phyloP scores from a whole-genome alignment of 2,888 invertebrate genomes.

The Hedya salicella region DNA sequence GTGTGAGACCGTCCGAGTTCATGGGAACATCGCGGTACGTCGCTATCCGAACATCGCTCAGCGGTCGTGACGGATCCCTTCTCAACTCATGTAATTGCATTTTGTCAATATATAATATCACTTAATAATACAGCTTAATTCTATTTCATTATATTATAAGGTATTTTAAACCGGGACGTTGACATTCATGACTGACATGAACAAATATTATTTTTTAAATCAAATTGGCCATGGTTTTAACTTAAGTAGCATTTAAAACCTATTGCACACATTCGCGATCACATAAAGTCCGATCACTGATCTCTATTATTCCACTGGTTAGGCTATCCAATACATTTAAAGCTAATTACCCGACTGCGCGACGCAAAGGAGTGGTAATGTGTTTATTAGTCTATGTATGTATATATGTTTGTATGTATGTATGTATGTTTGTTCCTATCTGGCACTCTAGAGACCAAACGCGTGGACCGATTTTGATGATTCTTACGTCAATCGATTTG shows the following conservation, averaged over 20 bases:
- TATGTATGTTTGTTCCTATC: too few relatives aligned
- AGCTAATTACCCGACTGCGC: too few relatives aligned
- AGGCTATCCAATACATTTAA: not conserved
- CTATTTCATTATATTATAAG: slow-evolving; percentile 10
- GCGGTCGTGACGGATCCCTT: slow-evolving; percentile 18
- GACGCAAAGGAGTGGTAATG: too few relatives aligned
- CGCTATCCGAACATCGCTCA: slow-evolving; percentile 16
- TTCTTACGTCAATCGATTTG: too few relatives aligned
- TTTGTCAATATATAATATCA: slow-evolving; percentile 5
- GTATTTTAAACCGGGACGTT: slow-evolving; percentile 8
- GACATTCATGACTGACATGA: slow-evolving; percentile 10
- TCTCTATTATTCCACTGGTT: not conserved
- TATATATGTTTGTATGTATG: too few relatives aligned
- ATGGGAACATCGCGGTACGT: not conserved
- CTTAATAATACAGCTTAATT: slow-evolving; percentile 26
- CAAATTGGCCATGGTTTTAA: slow-evolving; percentile 20
- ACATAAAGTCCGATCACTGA: too few relatives aligned
- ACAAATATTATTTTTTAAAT: slow-evolving; percentile 13
- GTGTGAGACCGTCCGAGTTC: not conserved
- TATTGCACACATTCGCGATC: not conserved
- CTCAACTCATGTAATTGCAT: slow-evolving; percentile 27
- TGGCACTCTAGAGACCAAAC: too few relatives aligned
- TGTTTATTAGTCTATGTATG: too few relatives aligned
- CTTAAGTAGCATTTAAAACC: not conserved
- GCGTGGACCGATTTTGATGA: too few relatives aligned